Percentiles rank a stretch among this genome's conserved stretches.
Conservation (phyloP, 1,140 invertebrate species). For the Lineus longissimus region DNA sequence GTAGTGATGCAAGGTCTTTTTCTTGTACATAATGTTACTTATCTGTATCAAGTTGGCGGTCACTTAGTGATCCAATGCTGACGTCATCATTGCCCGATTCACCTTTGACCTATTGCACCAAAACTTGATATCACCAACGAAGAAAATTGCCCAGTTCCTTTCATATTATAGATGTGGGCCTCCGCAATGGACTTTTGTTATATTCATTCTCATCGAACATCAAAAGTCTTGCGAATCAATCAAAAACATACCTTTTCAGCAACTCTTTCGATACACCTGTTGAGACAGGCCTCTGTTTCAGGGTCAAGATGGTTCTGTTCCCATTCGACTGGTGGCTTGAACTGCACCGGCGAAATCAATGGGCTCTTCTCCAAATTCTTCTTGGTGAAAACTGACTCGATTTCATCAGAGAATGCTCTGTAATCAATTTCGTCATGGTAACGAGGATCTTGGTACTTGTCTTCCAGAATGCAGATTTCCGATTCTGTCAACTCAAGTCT, state of each 20-base stretch:
- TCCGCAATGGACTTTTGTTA: too few species aligned
- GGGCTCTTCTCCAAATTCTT: conserved; percentile 51
- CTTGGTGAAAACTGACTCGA: conserved; percentile 52
- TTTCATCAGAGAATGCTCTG: conserved; percentile 46
- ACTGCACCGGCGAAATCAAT: conserved; percentile 38
- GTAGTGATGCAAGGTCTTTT: background rate
- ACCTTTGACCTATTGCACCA: too few species aligned
- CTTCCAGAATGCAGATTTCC: conserved; percentile 48
- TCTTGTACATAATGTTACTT: too few species aligned
- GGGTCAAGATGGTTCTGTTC: conserved; percentile 32
- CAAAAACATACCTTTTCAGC: conserved; percentile 40
- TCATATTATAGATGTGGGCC: too few species aligned
- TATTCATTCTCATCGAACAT: too few species aligned
- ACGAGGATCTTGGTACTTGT: conserved; percentile 38
- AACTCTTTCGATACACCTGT: conserved; percentile 37
- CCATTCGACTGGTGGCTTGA: conserved; percentile 42
- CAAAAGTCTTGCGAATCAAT: too few species aligned
- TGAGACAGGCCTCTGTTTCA: conserved; percentile 28
- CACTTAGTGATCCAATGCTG: too few species aligned
- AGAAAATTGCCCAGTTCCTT: too few species aligned
- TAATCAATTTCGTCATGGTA: conserved; percentile 46
- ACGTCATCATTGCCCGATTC: too few species aligned
- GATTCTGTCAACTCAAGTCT: conserved; percentile 44
- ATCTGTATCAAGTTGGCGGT: too few species aligned
- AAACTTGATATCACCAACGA: too few species aligned